These are phyloP conservation scores for Trypoxylon attenuatum DNA, from an alignment of 2,888 invertebrate species.

Conservation along the genomic window DNA sequence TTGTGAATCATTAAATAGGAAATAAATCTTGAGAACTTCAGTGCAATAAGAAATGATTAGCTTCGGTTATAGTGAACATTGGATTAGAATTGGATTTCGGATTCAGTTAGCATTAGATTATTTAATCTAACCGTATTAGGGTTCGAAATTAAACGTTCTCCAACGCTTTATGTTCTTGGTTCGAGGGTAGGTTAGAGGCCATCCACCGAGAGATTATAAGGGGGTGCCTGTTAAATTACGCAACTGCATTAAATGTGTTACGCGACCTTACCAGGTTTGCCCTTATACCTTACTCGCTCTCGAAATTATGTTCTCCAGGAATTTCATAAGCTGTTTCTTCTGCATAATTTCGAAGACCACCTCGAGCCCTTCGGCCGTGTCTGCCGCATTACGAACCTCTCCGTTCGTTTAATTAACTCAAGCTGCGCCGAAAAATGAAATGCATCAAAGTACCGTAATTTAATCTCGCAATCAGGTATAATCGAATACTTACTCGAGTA, in stretches of 20 bases:
- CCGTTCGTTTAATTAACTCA: conserved; percentile 26
- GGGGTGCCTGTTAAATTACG: conserved; percentile 30
- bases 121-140: conserved; percentile 26
- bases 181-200: conserved; percentile 20
- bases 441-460: too few species aligned
- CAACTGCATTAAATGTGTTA: conserved; percentile 35
- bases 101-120: conserved; percentile 1
- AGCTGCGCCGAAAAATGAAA: too few species aligned
- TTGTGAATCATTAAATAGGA: too few species aligned
- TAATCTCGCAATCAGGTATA: too few species aligned
- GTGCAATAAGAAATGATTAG: too few species aligned
- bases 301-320: conserved; percentile 22
- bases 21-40: too few species aligned
- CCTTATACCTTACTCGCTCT: not conserved
- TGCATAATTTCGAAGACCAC: conserved; percentile 20
- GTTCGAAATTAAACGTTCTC: conserved; percentile 28
- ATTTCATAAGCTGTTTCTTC: conserved; percentile 27
- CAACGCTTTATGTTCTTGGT: conserved; percentile 22
- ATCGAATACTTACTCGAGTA: too few species aligned
- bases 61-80: too few species aligned
- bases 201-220: conserved; percentile 21
- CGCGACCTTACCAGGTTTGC: not conserved
- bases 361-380: too few species aligned
- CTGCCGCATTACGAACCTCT: not conserved
- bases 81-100: conserved; percentile 29